Evolutionary conservation across 1,140 invertebrate genomes (phyloP), one percentile per base, ranked within the genome.

Genomic region (Macrosteles quadrilineatus): DNA sequence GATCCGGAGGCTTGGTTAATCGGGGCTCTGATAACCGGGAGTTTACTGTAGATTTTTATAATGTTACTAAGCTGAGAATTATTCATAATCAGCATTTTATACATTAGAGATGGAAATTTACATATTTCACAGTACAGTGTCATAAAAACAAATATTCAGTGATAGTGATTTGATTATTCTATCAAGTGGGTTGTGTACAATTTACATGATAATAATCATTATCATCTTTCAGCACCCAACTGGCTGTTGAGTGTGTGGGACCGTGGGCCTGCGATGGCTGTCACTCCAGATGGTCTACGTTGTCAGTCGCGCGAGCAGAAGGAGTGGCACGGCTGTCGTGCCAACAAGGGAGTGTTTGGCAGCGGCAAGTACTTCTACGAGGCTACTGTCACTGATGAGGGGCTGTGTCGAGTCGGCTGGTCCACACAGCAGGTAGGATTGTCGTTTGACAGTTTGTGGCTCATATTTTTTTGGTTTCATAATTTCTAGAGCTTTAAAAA

Each of bases 361-460:
- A 87, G 85, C 76, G 94, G 95, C 17, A 93, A 94, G 80, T 99
- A 94, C 82, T 99, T 94, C 78, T 99, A 87, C 83, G 98, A 99
- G 84, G 89, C 93, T 1, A 91, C 84, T 47, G 94, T 99, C 0
- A 95, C 92, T 3, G 96, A 98, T 83, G 97, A 99, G 84, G 98
- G 98, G 1, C 83, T 99, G 4, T 99, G 97, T 78, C 83, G 98
- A 74, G 90, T 99, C 23, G 98, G 98, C 0, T 99, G 97, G 96
- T 95, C 96, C 6, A 97, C 94, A 0, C 82, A 85, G 71, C 85
- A 87, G 76, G 92, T 91, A 19, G 3, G 17, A 11, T 43, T n/a
- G n/a, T n/a, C n/a, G n/a, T n/a, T n/a, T n/a, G n/a, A n/a, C n/a
- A n/a, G n/a, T n/a, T n/a, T n/a, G n/a, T n/a, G n/a, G n/a, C n/a